Evolutionary conservation across 2,797 vertebrate genomes (phyloP).

Genomic region (Hybognathus amarus): DNA sequence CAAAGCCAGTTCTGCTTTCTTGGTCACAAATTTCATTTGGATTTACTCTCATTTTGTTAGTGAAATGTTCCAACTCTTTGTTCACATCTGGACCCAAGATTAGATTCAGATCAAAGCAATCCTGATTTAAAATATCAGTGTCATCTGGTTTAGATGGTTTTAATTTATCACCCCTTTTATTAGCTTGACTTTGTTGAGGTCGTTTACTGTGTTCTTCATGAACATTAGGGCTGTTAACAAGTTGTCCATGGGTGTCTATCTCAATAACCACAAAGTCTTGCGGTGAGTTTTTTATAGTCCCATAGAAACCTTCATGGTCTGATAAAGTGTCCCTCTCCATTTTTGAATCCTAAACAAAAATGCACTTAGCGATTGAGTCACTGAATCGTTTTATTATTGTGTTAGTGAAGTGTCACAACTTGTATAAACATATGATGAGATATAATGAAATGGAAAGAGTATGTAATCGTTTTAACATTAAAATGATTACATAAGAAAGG

Average conservation of each 20-base stretch:
- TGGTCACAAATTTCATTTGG: slow-evolving; percentile 22
- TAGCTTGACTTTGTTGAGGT: slow-evolving; percentile 25
- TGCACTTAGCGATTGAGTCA: not conserved
- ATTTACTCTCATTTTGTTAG: slow-evolving; percentile 68
- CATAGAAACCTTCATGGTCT: slow-evolving; percentile 84
- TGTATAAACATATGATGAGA: not conserved
- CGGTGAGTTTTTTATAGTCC: slow-evolving; percentile 85
- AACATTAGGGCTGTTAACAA: slow-evolving; percentile 62
- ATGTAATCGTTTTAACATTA: not conserved
- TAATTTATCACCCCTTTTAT: slow-evolving; percentile 53
- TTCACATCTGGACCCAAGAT: slow-evolving; percentile 77
- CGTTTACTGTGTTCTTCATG: not conserved
- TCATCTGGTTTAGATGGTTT: slow-evolving; percentile 28
- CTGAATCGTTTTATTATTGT: not conserved
- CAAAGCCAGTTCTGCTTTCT: slow-evolving; percentile 73
- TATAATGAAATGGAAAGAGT: not conserved
- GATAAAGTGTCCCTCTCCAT: slow-evolving; percentile 74
- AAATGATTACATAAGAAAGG: not conserved
- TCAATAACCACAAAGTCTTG: slow-evolving; percentile 91
- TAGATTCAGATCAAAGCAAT: slow-evolving; percentile 73
- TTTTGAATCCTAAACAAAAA: slow-evolving; percentile 40
- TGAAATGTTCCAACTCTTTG: slow-evolving; percentile 81
- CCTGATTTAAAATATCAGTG: slow-evolving; percentile 51
- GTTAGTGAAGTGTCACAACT: not conserved
- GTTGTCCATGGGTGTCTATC: slow-evolving; percentile 75